Conservation (phyloP, 1,140 invertebrate genomes). For the Zaprionus nigranus region DNA sequence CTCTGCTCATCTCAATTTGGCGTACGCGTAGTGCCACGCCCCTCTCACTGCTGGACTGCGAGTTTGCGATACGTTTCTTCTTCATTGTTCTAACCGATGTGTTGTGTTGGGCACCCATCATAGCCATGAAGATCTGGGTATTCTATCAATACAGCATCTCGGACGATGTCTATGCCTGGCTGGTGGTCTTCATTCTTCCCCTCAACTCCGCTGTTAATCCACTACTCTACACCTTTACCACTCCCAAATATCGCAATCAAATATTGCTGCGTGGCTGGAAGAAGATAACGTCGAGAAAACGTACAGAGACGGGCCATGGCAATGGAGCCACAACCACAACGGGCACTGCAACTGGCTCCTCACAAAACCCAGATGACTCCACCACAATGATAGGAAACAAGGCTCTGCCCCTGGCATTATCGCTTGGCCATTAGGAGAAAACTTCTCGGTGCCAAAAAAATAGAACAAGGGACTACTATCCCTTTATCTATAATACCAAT, state of each 20-base stretch:
- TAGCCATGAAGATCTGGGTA: slow-evolving; percentile 88
- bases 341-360: slow-evolving; percentile 76
- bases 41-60: slow-evolving; percentile 87
- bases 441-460: slow-evolving; percentile 30
- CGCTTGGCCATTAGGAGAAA: slow-evolving; percentile 46
- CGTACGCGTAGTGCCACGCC: slow-evolving; percentile 87
- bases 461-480: neutral
- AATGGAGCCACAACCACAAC: slow-evolving; percentile 74
- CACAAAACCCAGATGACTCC: slow-evolving; percentile 76
- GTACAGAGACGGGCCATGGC: slow-evolving; percentile 60
- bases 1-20: slow-evolving; percentile 88
- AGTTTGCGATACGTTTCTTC: slow-evolving; percentile 90
- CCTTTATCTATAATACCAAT: slow-evolving; percentile 64
- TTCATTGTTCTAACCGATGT: slow-evolving; percentile 91
- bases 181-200: slow-evolving; percentile 91
- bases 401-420: slow-evolving; percentile 61
- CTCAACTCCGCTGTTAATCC: slow-evolving; percentile 93
- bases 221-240: slow-evolving; percentile 91
- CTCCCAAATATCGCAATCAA: slow-evolving; percentile 88
- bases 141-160: slow-evolving; percentile 86
- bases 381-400: slow-evolving; percentile 48
- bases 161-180: slow-evolving; percentile 89
- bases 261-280: slow-evolving; percentile 82
- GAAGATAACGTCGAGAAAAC: slow-evolving; percentile 75
- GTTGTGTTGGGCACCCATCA: slow-evolving; percentile 91